Conservation (phyloP, 2,113 vertebrate species). For the Nyctibius bracteatus region DNA sequence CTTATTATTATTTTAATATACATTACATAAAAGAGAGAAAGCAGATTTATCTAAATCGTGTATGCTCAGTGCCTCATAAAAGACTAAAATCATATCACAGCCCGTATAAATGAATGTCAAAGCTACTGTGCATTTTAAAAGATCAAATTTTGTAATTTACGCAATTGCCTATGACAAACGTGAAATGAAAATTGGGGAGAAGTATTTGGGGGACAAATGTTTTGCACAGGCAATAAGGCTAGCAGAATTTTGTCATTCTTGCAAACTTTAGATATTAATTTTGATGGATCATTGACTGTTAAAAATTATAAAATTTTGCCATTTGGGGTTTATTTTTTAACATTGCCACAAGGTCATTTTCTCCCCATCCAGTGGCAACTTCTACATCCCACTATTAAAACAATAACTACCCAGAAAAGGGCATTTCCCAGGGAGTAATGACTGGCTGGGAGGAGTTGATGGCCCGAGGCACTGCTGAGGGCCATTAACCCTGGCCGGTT, state of each 20-base stretch:
- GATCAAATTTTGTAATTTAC: not conserved
- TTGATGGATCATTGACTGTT: not conserved
- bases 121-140: not conserved
- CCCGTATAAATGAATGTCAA: not conserved
- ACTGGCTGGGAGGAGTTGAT: constrained; percentile 51
- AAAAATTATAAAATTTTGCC: not conserved
- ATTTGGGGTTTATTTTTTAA: not conserved
- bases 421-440: constrained; percentile 54
- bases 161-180: not conserved
- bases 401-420: constrained; percentile 23
- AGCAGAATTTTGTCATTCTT: not conserved
- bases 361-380: not conserved
- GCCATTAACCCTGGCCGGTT: constrained; percentile 38
- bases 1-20: not conserved
- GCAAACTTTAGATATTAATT: not conserved
- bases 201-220: not conserved
- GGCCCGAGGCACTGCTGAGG: constrained; percentile 50
- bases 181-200: not conserved
- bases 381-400: constrained; percentile 29
- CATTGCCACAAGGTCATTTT: not conserved
- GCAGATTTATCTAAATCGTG: not conserved
- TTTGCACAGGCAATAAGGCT: not conserved
- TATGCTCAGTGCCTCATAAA: not conserved
- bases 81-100: not conserved
- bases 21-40: not conserved